Evolutionary conservation across 1,140 invertebrate genomes (phyloP).

Genomic region (Cydia fagiglandana): DNA sequence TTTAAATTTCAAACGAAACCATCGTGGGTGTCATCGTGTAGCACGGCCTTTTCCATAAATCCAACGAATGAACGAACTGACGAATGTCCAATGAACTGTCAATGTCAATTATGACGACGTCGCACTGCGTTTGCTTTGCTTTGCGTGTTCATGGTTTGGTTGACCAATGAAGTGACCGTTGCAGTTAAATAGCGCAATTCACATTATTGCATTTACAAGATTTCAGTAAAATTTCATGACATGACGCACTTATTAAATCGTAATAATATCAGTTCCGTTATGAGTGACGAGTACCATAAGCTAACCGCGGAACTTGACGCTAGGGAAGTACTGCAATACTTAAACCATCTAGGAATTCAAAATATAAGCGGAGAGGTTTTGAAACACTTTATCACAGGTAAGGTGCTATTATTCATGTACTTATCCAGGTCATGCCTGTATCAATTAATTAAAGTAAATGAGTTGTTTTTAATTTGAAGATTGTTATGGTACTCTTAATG

Average conservation of each 20-base stretch:
- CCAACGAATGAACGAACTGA: not conserved
- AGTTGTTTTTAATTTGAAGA: no score
- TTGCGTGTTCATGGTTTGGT: no score
- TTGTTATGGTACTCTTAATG: no score
- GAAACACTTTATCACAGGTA: constrained; percentile 42
- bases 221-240: not conserved
- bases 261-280: not conserved
- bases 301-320: constrained; percentile 41
- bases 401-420: not conserved
- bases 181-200: not conserved
- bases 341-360: constrained; percentile 50
- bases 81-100: not conserved
- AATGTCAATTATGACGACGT: not conserved
- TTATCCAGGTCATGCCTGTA: not conserved
- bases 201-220: not conserved
- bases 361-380: constrained; percentile 46
- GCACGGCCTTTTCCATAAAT: not conserved
- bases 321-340: constrained; percentile 44
- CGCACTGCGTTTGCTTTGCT: no score
- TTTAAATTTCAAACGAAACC: no score
- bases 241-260: not conserved
- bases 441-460: no score
- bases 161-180: not conserved
- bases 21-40: not conserved
- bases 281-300: constrained; percentile 38